These are phyloP conservation scores for Cheilosia urbana DNA, from an alignment of 2,888 invertebrate genomes.

Conservation along the genomic window DNA sequence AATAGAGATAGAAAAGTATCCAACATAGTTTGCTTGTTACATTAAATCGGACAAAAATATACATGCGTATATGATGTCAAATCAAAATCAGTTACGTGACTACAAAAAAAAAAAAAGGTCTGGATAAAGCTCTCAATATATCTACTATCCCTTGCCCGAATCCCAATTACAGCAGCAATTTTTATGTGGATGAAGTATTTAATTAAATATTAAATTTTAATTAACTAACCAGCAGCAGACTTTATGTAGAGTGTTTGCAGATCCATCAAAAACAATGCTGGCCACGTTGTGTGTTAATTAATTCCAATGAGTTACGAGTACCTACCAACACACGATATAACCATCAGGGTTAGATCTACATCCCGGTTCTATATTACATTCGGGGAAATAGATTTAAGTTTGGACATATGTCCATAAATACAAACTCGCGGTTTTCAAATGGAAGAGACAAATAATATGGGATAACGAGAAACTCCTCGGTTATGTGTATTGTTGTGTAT, in stretches of 20 bases:
- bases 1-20: no score
- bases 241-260: constrained; percentile 38
- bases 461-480: background rate
- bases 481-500: background rate
- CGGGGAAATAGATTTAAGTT: background rate
- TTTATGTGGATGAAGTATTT: background rate
- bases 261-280: constrained; percentile 45
- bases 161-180: no score
- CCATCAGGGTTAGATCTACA: constrained; percentile 15
- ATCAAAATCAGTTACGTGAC: no score
- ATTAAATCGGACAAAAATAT: no score
- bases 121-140: no score
- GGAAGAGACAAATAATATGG: background rate
- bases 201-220: constrained; percentile 63
- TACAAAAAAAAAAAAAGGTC: no score
- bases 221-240: constrained; percentile 40
- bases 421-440: background rate
- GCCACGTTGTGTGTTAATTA: constrained; percentile 37
- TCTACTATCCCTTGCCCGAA: no score
- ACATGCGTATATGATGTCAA: no score
- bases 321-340: constrained; percentile 14
- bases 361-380: background rate
- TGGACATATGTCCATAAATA: background rate
- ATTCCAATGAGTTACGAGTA: constrained; percentile 36
- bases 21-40: no score